Base-by-base conservation (phyloP, 1,140 invertebrate genomes). In the Neocloeon triangulifer region DNA sequence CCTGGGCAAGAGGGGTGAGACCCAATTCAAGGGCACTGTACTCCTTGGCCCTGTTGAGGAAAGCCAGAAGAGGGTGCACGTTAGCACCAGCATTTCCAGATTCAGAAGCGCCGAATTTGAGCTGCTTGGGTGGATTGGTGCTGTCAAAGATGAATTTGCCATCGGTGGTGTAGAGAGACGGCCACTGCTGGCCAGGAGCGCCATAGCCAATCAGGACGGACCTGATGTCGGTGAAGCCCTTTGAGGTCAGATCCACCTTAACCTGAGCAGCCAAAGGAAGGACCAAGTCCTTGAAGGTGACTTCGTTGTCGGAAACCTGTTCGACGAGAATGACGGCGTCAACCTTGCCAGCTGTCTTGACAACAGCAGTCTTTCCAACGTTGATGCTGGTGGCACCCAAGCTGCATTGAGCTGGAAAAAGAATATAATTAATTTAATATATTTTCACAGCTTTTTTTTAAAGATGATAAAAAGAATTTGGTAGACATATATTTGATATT, bases 311-410 rank as follows among this genome's bases (percentile, higher is more conserved):
- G 10, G 37, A 14, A 23, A 43, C 47, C 43, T 50, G 67, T 50
- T 80, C 74, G n/a, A 79, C 56, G 5, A 72, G 55, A 20, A 80
- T 53, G 4, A 81, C 50, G 36, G 80, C 56, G 41, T 81, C 77
- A 6, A 73, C 76, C 38, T 73, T 56, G 34, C 71, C 74, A 25
- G 73, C 73, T 16, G 63, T 45, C 42, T 71, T 72, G 0, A 76
- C 53, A 25, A 61, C 64, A 44, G 73, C 73, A 14, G 48, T 53
- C 18, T 72, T 62, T 4, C 62, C 66, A 10, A 66, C 31, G 0
- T 58, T 43, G 13, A 60, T 42, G 12, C 56, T 50, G 36, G 62
- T 44, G 7, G 55, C 52, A 1, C 61, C 59, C 15, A 65, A 58
- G 17, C 51, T 55, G 46, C 76, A 80, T 33, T 55, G 54, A 3